phyloP scores from a whole-genome alignment of 2,113 vertebrate species.

The Eulemur rufifrons region DNA sequence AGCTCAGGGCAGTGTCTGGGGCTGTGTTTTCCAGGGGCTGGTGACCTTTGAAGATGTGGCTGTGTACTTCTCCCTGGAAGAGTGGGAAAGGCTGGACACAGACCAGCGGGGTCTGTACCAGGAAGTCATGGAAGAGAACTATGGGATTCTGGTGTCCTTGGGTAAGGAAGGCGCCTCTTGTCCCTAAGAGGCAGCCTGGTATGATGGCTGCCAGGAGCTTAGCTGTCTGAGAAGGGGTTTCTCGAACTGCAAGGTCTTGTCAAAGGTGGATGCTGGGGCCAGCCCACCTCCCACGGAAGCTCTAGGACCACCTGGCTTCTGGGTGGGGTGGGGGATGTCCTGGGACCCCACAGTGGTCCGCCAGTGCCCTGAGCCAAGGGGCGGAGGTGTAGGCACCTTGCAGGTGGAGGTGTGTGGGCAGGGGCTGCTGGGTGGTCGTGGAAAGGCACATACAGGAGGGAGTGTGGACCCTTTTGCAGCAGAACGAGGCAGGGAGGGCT shows the following conservation, averaged over 20 bases:
- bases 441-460: background rate
- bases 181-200: background rate
- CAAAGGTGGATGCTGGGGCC: background rate
- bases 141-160: slow-evolving; percentile 74
- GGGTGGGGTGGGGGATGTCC: background rate
- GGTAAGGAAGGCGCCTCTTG: slow-evolving; percentile 44
- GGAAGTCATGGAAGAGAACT: slow-evolving; percentile 78
- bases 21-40: slow-evolving; percentile 61
- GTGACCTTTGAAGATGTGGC: slow-evolving; percentile 78
- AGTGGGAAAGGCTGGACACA: slow-evolving; percentile 65
- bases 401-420: too few relatives aligned
- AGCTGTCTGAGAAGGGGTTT: background rate
- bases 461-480: background rate
- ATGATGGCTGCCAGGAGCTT: background rate
- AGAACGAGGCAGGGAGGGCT: background rate
- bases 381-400: too few relatives aligned
- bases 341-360: background rate
- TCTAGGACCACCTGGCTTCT: background rate
- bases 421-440: background rate
- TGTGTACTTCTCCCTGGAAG: slow-evolving; percentile 75
- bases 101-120: slow-evolving; percentile 68
- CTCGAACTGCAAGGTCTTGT: background rate
- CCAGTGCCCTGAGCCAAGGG: background rate
- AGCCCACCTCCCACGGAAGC: background rate
- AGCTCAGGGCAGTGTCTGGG: background rate